Evolutionary conservation across 2,113 vertebrate species (phyloP).

Genomic region (Pycnonotus jocosus): DNA sequence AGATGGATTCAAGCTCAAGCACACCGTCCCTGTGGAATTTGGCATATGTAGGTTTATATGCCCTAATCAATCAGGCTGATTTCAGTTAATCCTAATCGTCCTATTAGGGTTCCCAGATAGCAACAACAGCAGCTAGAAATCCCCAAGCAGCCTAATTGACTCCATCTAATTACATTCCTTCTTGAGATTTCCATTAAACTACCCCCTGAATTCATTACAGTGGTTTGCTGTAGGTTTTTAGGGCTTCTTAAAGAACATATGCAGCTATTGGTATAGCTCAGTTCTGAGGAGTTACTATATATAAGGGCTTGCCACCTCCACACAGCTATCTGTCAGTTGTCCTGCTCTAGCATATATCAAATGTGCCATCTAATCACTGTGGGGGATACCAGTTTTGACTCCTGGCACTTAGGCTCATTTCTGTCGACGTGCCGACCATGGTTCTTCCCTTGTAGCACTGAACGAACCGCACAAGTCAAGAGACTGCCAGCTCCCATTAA

Average conservation of each 20-base stretch:
- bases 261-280: neutral
- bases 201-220: constrained; percentile 56
- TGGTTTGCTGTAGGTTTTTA: constrained; percentile 26
- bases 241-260: neutral
- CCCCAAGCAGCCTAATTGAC: constrained; percentile 71
- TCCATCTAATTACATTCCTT: constrained; percentile 72
- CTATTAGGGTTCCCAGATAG: constrained; percentile 70
- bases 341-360: constrained; percentile 9
- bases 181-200: constrained; percentile 62
- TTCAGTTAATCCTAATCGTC: constrained; percentile 73
- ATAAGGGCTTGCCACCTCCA: neutral
- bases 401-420: constrained; percentile 13
- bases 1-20: constrained; percentile 57
- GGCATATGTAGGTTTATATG: constrained; percentile 52
- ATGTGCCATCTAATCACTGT: constrained; percentile 14
- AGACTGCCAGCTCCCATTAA: constrained; percentile 60
- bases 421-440: neutral
- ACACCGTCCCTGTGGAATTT: constrained; percentile 17
- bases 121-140: constrained; percentile 64
- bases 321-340: neutral
- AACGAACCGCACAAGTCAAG: neutral
- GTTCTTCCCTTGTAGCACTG: neutral
- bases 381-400: constrained; percentile 39
- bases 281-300: neutral
- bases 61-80: constrained; percentile 68